Conservation (phyloP, 2,888 invertebrate genomes). For the Phymatocera aterrima region DNA sequence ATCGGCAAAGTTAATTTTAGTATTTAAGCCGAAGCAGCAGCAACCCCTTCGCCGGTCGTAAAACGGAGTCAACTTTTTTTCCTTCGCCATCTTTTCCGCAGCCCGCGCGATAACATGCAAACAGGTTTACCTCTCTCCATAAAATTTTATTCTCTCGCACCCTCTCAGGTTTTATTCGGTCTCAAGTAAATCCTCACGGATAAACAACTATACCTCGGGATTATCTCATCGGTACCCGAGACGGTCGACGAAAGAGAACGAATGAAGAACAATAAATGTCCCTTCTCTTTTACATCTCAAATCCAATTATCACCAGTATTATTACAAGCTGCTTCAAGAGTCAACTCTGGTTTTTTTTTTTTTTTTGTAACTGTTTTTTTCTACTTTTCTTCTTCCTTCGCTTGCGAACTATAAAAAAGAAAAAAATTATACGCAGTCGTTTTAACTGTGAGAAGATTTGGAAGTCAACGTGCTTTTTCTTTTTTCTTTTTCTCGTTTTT, state of each 20-base stretch:
- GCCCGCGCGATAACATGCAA: constrained; percentile 27
- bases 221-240: neutral
- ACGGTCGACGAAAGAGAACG: neutral
- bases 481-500: neutral
- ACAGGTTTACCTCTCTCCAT: constrained; percentile 39
- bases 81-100: neutral
- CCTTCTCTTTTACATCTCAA: neutral
- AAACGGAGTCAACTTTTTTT: constrained; percentile 32
- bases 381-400: no score
- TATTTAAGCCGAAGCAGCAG: constrained; percentile 4
- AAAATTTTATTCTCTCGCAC: constrained; percentile 36
- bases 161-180: constrained; percentile 2
- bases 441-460: neutral
- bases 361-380: neutral
- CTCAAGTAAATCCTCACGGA: constrained; percentile 22
- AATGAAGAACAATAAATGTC: no score
- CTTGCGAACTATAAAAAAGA: neutral
- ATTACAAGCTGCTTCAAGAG: neutral
- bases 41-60: constrained; percentile 36
- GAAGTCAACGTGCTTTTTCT: neutral
- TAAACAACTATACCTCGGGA: neutral
- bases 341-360: constrained; percentile 15
- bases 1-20: constrained; percentile 23
- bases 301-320: constrained; percentile 4
- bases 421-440: neutral